Evolutionary conservation across 92 coral and sea anemone genomes (phyloP).

Genomic region (Porites lobata): DNA sequence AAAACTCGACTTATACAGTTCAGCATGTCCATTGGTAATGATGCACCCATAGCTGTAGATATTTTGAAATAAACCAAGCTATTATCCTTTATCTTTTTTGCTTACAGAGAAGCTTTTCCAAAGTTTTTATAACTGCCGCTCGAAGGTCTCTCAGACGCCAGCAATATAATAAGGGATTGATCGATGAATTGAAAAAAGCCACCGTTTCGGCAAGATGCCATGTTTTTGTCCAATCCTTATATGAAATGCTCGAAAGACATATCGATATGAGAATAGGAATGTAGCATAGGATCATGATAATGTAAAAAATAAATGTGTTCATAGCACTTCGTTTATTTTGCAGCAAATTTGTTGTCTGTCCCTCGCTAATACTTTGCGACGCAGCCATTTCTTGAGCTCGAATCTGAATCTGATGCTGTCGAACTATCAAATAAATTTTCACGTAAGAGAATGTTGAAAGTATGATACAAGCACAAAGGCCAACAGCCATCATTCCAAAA

Average conservation of each 20-base stretch:
- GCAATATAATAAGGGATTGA: slow-evolving; percentile 31
- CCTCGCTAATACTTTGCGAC: neutral
- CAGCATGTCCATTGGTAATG: too few species aligned
- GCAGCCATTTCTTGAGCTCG: slow-evolving; percentile 23
- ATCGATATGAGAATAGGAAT: slow-evolving; percentile 21
- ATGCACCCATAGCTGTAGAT: too few species aligned
- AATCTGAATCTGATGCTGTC: slow-evolving; percentile 33
- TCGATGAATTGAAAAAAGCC: slow-evolving; percentile 14
- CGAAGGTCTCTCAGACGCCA: slow-evolving; percentile 35
- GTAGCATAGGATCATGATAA: slow-evolving; percentile 35
- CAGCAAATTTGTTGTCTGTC: neutral
- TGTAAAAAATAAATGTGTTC: slow-evolving; percentile 28
- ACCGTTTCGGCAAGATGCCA: slow-evolving; percentile 35
- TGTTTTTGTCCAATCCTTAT: slow-evolving; percentile 11
- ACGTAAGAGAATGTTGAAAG: slow-evolving; percentile 26
- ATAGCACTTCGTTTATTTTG: slow-evolving; percentile 16
- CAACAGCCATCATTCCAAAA: slow-evolving; percentile 10
- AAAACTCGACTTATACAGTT: too few species aligned
- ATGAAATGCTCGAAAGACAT: slow-evolving; percentile 19
- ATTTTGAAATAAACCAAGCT: too few species aligned
- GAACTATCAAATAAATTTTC: slow-evolving; percentile 21
- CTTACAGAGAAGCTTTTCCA: neutral
- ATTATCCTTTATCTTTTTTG: neutral
- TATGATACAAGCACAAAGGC: slow-evolving; percentile 7
- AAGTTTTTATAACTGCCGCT: slow-evolving; percentile 25